phyloP scores from a whole-genome alignment of 1,140 invertebrate species.

The Drosophila orena region DNA sequence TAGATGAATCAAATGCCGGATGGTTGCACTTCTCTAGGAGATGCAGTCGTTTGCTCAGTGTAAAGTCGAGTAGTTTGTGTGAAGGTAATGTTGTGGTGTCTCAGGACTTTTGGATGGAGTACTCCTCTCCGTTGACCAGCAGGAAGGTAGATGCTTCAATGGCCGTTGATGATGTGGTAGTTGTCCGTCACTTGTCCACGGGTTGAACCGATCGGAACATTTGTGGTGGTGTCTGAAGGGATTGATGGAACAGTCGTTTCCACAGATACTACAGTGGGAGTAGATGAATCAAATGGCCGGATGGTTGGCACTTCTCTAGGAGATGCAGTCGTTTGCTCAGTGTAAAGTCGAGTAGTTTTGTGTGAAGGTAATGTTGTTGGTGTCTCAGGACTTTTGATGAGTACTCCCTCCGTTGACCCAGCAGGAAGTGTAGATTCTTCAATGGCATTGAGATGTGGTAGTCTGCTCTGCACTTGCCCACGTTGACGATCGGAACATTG shows the following conservation, averaged over 20 bases:
- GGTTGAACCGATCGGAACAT: too few relatives aligned
- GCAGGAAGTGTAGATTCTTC: neutral
- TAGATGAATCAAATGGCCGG: too few relatives aligned
- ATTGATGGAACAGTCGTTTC: too few relatives aligned
- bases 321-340: too few relatives aligned
- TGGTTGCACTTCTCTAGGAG: conserved; percentile 3
- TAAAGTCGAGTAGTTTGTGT: neutral
- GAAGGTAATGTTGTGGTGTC: neutral
- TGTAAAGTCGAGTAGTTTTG: too few relatives aligned
- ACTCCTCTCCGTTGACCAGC: neutral
- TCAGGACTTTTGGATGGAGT: neutral
- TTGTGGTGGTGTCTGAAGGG: too few relatives aligned
- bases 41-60: conserved; percentile 9
- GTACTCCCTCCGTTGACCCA: neutral
- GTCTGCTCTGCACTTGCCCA: neutral
- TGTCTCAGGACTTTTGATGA: neutral
- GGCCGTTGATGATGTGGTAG: neutral
- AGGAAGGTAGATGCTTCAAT: neutral
- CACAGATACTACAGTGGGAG: too few relatives aligned
- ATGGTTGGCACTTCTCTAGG: too few relatives aligned
- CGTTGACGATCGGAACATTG: neutral
- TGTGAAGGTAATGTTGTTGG: too few relatives aligned
- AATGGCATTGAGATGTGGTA: neutral
- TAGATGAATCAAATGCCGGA: neutral
- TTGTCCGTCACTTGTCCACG: too few relatives aligned